These are phyloP conservation scores for Apamea epomidion DNA, from an alignment of 2,888 invertebrate genomes.

Conservation along the genomic window DNA sequence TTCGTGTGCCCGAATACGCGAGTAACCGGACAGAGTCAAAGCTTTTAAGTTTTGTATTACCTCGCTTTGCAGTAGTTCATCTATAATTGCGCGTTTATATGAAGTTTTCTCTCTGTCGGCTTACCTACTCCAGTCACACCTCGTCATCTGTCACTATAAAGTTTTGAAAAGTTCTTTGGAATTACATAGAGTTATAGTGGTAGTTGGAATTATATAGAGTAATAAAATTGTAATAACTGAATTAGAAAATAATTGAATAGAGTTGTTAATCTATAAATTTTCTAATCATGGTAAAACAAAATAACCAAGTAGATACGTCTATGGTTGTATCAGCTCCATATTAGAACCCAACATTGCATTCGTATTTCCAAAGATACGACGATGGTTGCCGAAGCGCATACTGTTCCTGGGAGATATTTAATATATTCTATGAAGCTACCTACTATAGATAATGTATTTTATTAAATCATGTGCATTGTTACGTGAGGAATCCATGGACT, in stretches of 20 bases:
- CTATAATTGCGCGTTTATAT: not conserved
- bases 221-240: too few relatives aligned
- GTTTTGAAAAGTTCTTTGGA: not conserved
- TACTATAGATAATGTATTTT: not conserved
- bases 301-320: not conserved
- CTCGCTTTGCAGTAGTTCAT: not conserved
- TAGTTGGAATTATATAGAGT: not conserved
- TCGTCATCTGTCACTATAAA: not conserved
- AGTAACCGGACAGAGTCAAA: not conserved
- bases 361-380: not conserved
- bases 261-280: not conserved
- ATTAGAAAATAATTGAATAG: too few relatives aligned
- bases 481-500: conserved; percentile 9
- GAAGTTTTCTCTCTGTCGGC: not conserved
- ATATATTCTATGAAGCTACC: not conserved
- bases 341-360: not conserved
- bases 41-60: not conserved
- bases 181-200: not conserved
- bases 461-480: conserved; percentile 41
- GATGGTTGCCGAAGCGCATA: not conserved
- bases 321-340: not conserved
- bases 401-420: not conserved
- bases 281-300: not conserved
- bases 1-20: not conserved
- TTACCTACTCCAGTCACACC: not conserved